Percentiles rank a stretch among this genome's conserved stretches.
These are phyloP conservation scores for Polietes domitor DNA, from an alignment of 2,888 invertebrate species.

Conservation along the genomic window DNA sequence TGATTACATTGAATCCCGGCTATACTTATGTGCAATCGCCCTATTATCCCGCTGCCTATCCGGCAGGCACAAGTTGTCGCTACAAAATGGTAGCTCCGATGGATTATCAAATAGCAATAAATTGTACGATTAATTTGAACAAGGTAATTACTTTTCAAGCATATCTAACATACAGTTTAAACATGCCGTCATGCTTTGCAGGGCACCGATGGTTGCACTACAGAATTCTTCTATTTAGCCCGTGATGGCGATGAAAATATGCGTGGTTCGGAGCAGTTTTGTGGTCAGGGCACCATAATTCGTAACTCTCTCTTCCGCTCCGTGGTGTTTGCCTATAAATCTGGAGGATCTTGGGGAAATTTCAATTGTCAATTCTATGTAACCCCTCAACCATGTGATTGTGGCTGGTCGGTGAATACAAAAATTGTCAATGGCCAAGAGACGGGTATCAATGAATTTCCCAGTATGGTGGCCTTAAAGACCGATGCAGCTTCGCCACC, in stretches of 20 bases:
- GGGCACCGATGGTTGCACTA: slow-evolving; percentile 70
- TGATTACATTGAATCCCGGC: slow-evolving; percentile 68
- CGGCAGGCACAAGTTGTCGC: slow-evolving; percentile 76
- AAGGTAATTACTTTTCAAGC: slow-evolving; percentile 70
- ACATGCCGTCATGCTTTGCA: slow-evolving; percentile 22
- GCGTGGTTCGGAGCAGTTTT: slow-evolving; percentile 74
- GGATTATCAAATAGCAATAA: slow-evolving; percentile 72
- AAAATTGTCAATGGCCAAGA: slow-evolving; percentile 83
- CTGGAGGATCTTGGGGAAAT: slow-evolving; percentile 70
- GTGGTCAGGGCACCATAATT: slow-evolving; percentile 73
- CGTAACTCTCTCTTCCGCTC: slow-evolving; percentile 72
- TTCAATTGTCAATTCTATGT: slow-evolving; percentile 73
- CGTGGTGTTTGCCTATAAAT: slow-evolving; percentile 75
- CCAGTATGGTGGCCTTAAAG: slow-evolving; percentile 82
- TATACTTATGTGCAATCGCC: slow-evolving; percentile 75
- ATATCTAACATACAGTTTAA: not conserved
- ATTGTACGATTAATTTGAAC: slow-evolving; percentile 73
- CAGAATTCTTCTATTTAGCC: slow-evolving; percentile 77
- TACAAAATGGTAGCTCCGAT: slow-evolving; percentile 76
- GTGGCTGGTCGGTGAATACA: slow-evolving; percentile 77
- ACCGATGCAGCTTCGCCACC: slow-evolving; percentile 67
- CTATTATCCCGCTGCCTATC: slow-evolving; percentile 74
- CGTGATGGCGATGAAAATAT: slow-evolving; percentile 75
- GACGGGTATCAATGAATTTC: slow-evolving; percentile 83
- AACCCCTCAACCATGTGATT: slow-evolving; percentile 74